These are phyloP conservation scores for Polypedilum vanderplanki DNA, from an alignment of 1,140 invertebrate genomes.

Conservation along the genomic window DNA sequence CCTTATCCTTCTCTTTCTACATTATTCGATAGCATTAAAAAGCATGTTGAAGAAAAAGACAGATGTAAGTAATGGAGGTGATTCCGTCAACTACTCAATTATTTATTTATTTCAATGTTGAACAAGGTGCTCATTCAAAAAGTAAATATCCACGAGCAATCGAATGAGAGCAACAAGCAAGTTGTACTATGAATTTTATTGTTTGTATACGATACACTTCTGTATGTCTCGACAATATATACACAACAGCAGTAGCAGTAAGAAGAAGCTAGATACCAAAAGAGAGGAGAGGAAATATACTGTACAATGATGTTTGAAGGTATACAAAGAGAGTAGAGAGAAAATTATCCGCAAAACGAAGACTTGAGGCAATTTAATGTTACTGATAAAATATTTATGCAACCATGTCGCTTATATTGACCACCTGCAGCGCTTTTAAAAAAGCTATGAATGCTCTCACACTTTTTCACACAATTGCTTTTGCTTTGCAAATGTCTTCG, in stretches of 20 bases:
- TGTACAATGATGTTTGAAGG: not conserved
- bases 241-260: not conserved
- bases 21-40: not conserved
- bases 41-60: not conserved
- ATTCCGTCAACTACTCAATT: conserved; percentile 3
- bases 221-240: not conserved
- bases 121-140: conserved; percentile 17
- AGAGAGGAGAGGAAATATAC: too few species aligned
- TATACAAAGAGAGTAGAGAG: not conserved
- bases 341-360: not conserved
- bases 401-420: conserved; percentile 17
- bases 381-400: conserved; percentile 8
- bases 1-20: not conserved
- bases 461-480: not conserved
- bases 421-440: conserved; percentile 10
- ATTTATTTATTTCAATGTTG: conserved; percentile 19
- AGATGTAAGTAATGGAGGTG: not conserved
- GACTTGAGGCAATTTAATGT: conserved; percentile 12
- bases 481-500: not conserved
- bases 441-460: not conserved
- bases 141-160: conserved; percentile 1
- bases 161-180: not conserved
- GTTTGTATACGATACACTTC: conserved; percentile 13
- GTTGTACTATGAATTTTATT: conserved; percentile 6
- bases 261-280: too few species aligned